Evolutionary conservation across 2,888 invertebrate genomes (phyloP).

Genomic region (Eupithecia insigniata): DNA sequence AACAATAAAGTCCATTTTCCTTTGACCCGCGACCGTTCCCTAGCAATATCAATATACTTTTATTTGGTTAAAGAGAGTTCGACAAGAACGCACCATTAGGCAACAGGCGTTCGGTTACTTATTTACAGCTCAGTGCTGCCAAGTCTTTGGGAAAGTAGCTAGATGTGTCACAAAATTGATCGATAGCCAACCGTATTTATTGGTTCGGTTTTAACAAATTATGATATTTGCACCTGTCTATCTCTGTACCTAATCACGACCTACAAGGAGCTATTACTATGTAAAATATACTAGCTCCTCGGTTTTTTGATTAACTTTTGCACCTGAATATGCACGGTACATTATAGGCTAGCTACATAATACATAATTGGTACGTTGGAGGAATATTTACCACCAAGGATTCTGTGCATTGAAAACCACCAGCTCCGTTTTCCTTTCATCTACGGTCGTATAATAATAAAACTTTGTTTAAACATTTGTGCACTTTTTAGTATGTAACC

Average conservation of each 20-base stretch:
- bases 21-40: constrained; percentile 21
- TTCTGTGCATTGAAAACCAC: too few species aligned
- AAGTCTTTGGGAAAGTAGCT: constrained; percentile 13
- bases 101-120: constrained; percentile 66
- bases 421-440: too few species aligned
- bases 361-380: too few species aligned
- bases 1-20: constrained; percentile 30
- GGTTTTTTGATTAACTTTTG: too few species aligned
- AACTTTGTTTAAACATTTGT: neutral
- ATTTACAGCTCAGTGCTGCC: constrained; percentile 62
- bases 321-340: too few species aligned
- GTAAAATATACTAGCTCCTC: neutral
- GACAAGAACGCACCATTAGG: constrained; percentile 66
- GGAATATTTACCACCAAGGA: too few species aligned
- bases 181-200: neutral
- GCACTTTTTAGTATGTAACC: neutral
- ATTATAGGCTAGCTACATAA: too few species aligned
- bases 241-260: neutral
- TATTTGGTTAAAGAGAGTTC: constrained; percentile 54
- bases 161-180: constrained; percentile 8
- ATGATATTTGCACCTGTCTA: neutral
- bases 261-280: neutral
- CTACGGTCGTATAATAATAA: neutral
- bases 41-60: constrained; percentile 39
- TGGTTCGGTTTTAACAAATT: neutral